Conservation (phyloP, 2,797 vertebrate genomes). For the Psittacula echo region DNA sequence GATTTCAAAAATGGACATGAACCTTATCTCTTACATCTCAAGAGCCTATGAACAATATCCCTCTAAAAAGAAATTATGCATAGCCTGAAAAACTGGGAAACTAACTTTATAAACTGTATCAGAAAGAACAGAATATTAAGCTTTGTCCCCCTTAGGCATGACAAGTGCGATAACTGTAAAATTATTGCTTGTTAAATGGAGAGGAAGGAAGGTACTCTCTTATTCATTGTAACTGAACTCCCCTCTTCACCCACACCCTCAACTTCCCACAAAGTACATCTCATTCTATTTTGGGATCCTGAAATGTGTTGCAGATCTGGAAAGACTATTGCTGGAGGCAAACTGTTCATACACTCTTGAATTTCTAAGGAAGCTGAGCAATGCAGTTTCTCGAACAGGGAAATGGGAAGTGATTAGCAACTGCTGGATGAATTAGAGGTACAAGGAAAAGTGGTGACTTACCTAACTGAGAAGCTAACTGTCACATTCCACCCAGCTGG, state of each 20-base stretch:
- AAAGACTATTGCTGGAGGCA: not conserved
- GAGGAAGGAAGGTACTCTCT: not conserved
- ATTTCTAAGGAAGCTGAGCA: not conserved
- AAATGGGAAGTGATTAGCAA: not conserved
- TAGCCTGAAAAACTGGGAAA: not conserved
- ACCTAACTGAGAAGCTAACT: not conserved
- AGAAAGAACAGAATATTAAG: not conserved
- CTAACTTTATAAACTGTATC: not conserved
- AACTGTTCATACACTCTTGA: not conserved
- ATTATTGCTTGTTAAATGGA: not conserved
- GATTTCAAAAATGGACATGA: not conserved
- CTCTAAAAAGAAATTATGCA: not conserved
- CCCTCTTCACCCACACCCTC: fast-evolving
- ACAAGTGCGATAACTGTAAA: not conserved
- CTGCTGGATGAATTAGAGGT: not conserved
- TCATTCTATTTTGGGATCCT: not conserved
- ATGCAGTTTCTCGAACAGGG: not conserved
- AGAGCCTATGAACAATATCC: not conserved
- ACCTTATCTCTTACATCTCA: not conserved
- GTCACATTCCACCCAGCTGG: not conserved
- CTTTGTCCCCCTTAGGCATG: not conserved
- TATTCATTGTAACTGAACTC: not conserved
- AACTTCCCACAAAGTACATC: not conserved
- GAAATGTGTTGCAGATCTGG: not conserved
- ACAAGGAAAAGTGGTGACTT: not conserved